A percentile compares a stretch with the other conserved stretches of the same genome.
Conservation (phyloP, 2,113 vertebrate genomes). For the Zootoca vivipara region DNA sequence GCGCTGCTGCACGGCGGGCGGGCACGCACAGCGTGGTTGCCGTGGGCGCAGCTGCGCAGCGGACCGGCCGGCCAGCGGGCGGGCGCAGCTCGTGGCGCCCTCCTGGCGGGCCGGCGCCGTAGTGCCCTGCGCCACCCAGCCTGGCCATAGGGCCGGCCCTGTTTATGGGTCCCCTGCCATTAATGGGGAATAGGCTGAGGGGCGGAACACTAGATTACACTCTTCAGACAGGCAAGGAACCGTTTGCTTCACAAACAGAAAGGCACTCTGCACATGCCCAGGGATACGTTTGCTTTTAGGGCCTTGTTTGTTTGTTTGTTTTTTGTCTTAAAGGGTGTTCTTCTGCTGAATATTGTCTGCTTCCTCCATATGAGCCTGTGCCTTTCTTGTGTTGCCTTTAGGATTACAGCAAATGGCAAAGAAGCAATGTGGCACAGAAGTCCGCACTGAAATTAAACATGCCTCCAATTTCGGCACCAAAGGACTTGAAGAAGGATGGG, state of each 20-base stretch:
- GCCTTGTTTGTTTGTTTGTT: not conserved
- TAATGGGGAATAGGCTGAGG: not conserved
- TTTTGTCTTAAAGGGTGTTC: not conserved
- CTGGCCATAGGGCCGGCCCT: too few relatives aligned
- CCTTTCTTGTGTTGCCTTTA: not conserved
- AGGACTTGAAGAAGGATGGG: not conserved
- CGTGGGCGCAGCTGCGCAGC: too few relatives aligned
- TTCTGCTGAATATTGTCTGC: not conserved
- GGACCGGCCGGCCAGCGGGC: too few relatives aligned
- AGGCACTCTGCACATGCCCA: not conserved
- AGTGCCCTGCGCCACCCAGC: too few relatives aligned
- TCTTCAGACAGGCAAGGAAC: not conserved
- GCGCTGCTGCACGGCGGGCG: too few relatives aligned
- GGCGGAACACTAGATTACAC: not conserved
- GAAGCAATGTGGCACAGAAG: not conserved
- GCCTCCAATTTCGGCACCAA: accelerated
- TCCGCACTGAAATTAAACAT: not conserved
- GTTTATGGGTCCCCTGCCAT: not conserved
- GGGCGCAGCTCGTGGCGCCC: too few relatives aligned
- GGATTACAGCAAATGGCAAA: slow-evolving; percentile 27
- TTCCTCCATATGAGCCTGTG: accelerated
- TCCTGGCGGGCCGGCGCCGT: too few relatives aligned
- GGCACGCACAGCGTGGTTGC: too few relatives aligned
- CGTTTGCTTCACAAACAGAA: not conserved
- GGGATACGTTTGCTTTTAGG: not conserved